Evolutionary conservation across 2,113 vertebrate species (phyloP).

Genomic region (Piliocolobus tephrosceles): DNA sequence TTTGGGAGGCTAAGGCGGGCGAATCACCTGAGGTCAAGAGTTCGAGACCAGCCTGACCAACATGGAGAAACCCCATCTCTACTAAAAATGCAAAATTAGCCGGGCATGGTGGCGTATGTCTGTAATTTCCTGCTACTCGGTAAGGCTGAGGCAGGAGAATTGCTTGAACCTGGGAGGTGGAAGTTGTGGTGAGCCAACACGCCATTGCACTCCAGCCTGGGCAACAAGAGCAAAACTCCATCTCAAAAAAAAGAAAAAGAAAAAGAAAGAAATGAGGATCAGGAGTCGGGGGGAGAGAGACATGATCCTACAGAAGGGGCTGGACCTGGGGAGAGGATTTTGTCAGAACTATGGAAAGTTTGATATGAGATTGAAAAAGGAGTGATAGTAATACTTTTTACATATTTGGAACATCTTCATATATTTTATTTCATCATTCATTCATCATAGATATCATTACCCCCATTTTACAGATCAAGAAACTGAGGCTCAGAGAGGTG

Average conservation of each 20-base stretch:
- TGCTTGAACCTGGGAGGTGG: no score
- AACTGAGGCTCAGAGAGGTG: constrained; percentile 69
- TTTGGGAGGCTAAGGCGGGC: no score
- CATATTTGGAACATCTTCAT: background rate
- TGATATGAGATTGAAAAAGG: background rate
- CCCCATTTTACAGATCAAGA: constrained; percentile 5
- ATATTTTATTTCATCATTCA: background rate
- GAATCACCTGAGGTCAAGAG: no score
- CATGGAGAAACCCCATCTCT: no score
- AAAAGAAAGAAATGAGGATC: constrained; percentile 12
- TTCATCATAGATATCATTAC: background rate
- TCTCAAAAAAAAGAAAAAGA: no score
- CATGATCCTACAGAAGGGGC: background rate
- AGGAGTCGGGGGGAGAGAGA: background rate
- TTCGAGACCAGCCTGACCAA: no score
- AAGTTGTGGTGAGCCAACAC: no score
- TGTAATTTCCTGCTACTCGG: no score
- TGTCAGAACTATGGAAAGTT: background rate
- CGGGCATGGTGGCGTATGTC: fast-evolving
- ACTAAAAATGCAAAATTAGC: no score
- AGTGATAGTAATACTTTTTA: background rate
- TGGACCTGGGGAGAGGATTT: background rate
- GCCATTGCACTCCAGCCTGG: no score
- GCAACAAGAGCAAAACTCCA: no score
- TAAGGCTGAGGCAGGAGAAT: no score